phyloP scores from a whole-genome alignment of 1,140 invertebrate genomes.

The Caenorhabditis tropicalis region DNA sequence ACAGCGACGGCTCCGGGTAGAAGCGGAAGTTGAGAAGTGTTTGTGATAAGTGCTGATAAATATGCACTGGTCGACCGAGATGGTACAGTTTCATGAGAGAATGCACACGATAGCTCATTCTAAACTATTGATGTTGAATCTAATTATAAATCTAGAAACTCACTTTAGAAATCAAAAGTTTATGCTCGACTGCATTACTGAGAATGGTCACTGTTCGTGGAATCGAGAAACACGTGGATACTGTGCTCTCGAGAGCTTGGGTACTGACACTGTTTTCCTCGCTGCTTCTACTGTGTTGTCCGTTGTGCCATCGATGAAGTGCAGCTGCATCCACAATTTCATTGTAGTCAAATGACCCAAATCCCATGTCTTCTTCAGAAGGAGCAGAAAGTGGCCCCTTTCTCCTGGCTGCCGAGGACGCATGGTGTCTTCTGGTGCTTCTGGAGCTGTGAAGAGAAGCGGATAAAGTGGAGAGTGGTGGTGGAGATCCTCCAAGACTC shows the following conservation, averaged over 20 bases:
- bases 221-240: constrained; percentile 72
- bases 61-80: constrained; percentile 72
- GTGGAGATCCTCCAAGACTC: constrained; percentile 73
- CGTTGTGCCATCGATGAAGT: constrained; percentile 63
- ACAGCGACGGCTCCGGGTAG: constrained; percentile 73
- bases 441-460: constrained; percentile 60
- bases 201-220: constrained; percentile 70
- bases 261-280: constrained; percentile 48
- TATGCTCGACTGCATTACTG: constrained; percentile 71
- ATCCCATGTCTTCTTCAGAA: constrained; percentile 70
- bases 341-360: constrained; percentile 71
- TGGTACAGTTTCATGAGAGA: constrained; percentile 73
- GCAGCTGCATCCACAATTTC: constrained; percentile 66
- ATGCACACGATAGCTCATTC: constrained; percentile 72
- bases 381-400: constrained; percentile 56
- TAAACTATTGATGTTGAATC: neutral
- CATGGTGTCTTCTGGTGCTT: constrained; percentile 50
- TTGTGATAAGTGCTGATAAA: constrained; percentile 72
- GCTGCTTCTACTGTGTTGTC: constrained; percentile 47
- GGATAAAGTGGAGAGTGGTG: constrained; percentile 65
- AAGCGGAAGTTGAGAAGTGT: constrained; percentile 72
- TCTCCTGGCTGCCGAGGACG: constrained; percentile 1
- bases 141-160: neutral
- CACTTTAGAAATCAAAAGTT: constrained; percentile 69
- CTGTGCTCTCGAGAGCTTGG: constrained; percentile 68